Evolutionary conservation across 1,140 invertebrate species (phyloP), one percentile per base, ranked within the genome.

Genomic region (roundworm (Caenorhabditis elegans)): DNA sequence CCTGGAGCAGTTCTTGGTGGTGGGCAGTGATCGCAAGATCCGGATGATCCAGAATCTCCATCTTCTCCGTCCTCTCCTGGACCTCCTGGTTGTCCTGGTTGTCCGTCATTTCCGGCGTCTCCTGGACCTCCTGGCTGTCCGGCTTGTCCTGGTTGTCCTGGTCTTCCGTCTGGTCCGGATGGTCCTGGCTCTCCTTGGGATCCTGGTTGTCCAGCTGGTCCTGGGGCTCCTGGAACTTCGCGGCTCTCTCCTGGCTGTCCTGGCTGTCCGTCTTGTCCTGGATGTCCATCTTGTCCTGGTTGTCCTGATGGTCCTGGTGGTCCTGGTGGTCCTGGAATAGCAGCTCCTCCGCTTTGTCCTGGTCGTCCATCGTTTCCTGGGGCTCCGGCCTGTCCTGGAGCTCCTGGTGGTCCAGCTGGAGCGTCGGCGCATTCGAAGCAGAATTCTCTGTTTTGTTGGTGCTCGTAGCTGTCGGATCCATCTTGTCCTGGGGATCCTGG

Each of bases 381-480:
- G 15, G 85, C 84, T 55, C 85, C 85, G 43, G 84, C 76, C 22
- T 83, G 84, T 80, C 84, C 84, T 49, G 78, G 28, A 43, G 81
- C 78, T 83, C 84, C 85, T 70, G 84, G 47, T 48, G 82, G 84
- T 78, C 84, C 84, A 28, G 85, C 48, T 22, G 85, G 85, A 70
- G 78, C 85, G 19, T 82, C 85, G 15, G 82, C 84, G 55, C 85
- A 86, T 60, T 86, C 85, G 78, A 86, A 86, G 85, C 85, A 86
- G 77, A 84, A 86, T 82, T 83, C 70, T n/a, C 77, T 83, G n/a
- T 55, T 39, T 31, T 80, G 46, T 24, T 78, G 82, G 13, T 75
- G 46, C 22, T 76, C 79, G 46, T 83, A 53, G 47, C n/a, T 31
- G 19, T 79, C 76, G 39, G 84, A 70, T 70, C 60, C 84, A 70